Conservation (phyloP, 2,113 vertebrate genomes). For the Paratilapia polleni region DNA sequence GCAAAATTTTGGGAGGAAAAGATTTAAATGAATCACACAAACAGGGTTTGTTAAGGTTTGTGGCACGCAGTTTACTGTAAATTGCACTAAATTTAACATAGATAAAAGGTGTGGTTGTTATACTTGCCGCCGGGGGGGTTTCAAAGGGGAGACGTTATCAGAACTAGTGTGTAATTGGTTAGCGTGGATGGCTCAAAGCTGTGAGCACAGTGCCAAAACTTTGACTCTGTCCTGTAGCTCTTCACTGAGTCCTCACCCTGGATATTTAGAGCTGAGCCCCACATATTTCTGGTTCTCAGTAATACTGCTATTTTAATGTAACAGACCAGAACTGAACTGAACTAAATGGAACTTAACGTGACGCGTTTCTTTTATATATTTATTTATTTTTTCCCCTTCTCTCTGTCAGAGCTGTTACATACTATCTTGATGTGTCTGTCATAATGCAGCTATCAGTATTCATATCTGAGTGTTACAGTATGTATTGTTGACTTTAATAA, state of each 20-base stretch:
- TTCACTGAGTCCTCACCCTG: background rate
- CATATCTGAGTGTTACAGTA: too few species aligned
- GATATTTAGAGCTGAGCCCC: background rate
- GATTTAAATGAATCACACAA: slow-evolving; percentile 8
- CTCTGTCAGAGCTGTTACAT: background rate
- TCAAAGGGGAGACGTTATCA: background rate
- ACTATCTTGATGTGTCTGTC: background rate
- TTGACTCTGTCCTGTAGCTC: background rate
- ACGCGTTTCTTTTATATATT: background rate
- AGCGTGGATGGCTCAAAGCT: background rate
- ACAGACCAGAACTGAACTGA: background rate
- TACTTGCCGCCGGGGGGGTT: background rate
- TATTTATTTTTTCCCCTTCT: too few species aligned
- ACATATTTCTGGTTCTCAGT: background rate
- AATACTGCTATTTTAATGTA: background rate
- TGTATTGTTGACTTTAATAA: too few species aligned
- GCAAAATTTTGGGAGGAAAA: background rate
- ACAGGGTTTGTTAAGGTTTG: slow-evolving; percentile 2
- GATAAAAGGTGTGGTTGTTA: background rate
- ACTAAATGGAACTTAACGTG: background rate
- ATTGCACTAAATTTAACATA: background rate
- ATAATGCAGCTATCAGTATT: too few species aligned
- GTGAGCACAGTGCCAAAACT: background rate
- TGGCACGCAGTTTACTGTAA: background rate
- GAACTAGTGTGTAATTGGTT: background rate